phyloP scores from a whole-genome alignment of 2,113 vertebrate species.

The Psittacus erithacus region DNA sequence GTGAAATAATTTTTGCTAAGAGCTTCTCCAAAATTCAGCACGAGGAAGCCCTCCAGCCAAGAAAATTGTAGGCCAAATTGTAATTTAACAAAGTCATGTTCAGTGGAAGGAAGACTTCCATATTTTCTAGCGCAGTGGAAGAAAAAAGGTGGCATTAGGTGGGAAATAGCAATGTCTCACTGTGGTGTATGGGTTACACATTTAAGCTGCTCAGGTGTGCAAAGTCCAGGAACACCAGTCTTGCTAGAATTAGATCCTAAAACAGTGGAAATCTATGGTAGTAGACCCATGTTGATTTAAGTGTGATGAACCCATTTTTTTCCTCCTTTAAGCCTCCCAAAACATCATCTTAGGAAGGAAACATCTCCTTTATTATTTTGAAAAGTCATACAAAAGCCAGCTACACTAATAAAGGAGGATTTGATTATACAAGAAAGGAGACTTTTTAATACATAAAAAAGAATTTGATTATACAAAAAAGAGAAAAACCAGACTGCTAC shows the following conservation, averaged over 20 bases:
- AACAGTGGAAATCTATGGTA: neutral
- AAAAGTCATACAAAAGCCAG: neutral
- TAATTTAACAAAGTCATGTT: neutral
- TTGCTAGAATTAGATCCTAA: neutral
- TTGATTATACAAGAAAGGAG: neutral
- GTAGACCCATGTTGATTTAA: neutral
- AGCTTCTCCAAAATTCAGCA: neutral
- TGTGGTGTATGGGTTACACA: neutral
- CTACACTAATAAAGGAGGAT: neutral
- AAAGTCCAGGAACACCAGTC: neutral
- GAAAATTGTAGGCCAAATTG: neutral
- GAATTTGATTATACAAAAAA: neutral
- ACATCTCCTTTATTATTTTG: neutral
- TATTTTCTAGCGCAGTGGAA: neutral
- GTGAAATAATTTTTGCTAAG: neutral
- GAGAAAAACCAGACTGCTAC: neutral
- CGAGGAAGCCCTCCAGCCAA: neutral
- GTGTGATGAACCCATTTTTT: neutral
- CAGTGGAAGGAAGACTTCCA: neutral
- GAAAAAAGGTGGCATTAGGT: neutral
- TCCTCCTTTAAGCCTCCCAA: neutral
- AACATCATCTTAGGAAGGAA: neutral
- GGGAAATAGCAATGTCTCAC: neutral
- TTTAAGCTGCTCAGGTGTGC: neutral
- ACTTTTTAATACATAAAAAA: neutral